phyloP scores from a whole-genome alignment of 2,888 invertebrate species.

The Drosophila acutilabella region DNA sequence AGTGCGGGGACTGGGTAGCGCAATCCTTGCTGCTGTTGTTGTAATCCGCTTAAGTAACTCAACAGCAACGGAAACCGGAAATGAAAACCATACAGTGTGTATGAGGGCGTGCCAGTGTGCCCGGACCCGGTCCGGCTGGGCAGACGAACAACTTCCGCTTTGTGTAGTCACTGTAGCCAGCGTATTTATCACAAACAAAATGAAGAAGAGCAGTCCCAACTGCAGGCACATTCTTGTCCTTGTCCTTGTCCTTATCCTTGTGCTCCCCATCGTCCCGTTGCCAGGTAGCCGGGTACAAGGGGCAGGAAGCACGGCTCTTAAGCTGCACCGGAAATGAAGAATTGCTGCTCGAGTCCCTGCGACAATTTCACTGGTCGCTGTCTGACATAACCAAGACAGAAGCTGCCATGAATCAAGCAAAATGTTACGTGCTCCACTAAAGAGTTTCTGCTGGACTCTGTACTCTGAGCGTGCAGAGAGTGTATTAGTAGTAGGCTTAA shows the following conservation, averaged over 20 bases:
- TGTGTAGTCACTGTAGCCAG: conserved; percentile 31
- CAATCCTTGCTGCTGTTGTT: conserved; percentile 45
- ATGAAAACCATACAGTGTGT: conserved; percentile 78
- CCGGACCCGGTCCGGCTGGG: conserved; percentile 44
- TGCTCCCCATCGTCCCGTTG: background rate
- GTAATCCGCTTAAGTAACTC: conserved; percentile 81
- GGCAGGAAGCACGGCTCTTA: conserved; percentile 78
- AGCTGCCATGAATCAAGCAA: conserved; percentile 48
- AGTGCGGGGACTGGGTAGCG: background rate
- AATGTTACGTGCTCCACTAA: conserved; percentile 41
- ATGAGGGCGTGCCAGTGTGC: conserved; percentile 24
- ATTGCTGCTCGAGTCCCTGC: conserved; percentile 68
- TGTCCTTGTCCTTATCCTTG: conserved; percentile 19
- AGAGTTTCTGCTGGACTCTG: conserved; percentile 3
- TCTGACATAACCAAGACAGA: conserved; percentile 53
- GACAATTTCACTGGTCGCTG: conserved; percentile 63
- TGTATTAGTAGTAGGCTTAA: background rate
- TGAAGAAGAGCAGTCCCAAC: conserved; percentile 7
- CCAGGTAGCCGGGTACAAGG: background rate
- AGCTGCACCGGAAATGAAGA: conserved; percentile 81
- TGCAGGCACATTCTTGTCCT: conserved; percentile 18
- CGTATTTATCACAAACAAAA: conserved; percentile 10
- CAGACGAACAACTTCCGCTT: conserved; percentile 67
- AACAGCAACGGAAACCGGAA: conserved; percentile 77
- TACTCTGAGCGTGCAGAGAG: background rate